These are phyloP conservation scores for Takifugu ocellatus DNA, from an alignment of 2,797 vertebrate genomes.

Conservation along the genomic window DNA sequence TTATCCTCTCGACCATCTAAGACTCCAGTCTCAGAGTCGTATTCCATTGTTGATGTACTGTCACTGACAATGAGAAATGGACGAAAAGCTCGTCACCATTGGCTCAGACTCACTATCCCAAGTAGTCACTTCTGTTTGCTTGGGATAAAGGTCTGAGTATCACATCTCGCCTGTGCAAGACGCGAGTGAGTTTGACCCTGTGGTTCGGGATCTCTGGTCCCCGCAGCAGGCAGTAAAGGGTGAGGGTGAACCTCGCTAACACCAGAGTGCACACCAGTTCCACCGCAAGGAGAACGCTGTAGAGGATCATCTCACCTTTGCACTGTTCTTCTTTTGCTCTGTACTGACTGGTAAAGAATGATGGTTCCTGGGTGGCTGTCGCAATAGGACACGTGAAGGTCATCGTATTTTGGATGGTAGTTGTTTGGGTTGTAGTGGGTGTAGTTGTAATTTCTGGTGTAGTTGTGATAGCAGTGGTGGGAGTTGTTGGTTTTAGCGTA, in stretches of 20 bases:
- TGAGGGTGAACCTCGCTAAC: constrained; percentile 57
- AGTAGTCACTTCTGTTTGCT: constrained; percentile 36
- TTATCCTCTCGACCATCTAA: no score
- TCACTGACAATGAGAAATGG: neutral
- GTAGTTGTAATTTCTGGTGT: constrained; percentile 10
- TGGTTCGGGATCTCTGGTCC: constrained; percentile 35
- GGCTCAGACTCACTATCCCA: neutral
- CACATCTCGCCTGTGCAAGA: constrained; percentile 69
- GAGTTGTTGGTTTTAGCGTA: neutral
- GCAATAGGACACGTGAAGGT: constrained; percentile 36
- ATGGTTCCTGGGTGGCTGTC: neutral
- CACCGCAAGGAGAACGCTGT: constrained; percentile 56
- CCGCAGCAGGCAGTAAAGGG: constrained; percentile 62
- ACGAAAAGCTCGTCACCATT: neutral
- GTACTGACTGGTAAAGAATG: constrained; percentile 3
- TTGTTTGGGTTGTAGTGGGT: constrained; percentile 16
- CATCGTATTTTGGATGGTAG: constrained; percentile 6
- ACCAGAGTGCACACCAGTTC: constrained; percentile 60
- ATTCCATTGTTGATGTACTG: no score
- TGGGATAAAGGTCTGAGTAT: constrained; percentile 57
- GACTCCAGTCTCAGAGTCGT: no score
- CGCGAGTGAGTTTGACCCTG: constrained; percentile 65
- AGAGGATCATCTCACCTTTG: constrained; percentile 53
- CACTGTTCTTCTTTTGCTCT: constrained; percentile 43
- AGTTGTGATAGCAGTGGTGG: constrained; percentile 8